Evolutionary conservation across 2,797 vertebrate species (phyloP).

Genomic region (Varecia variegata): DNA sequence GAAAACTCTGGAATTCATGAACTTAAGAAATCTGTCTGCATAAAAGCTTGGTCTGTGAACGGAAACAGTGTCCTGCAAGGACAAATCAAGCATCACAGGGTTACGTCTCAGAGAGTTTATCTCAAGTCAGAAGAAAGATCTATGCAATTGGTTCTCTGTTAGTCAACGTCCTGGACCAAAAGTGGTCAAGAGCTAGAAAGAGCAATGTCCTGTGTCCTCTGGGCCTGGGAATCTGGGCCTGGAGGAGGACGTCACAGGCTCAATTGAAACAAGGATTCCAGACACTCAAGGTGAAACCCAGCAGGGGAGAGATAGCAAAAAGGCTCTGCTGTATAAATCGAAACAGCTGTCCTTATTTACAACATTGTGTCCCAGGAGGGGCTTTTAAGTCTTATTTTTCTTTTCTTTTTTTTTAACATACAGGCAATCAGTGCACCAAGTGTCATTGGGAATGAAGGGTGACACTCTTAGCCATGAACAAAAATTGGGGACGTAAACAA

Average conservation of each 20-base stretch:
- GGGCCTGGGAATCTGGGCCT: background rate
- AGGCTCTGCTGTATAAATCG: background rate
- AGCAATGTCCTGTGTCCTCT: background rate
- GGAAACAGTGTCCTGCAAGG: slow-evolving; percentile 94
- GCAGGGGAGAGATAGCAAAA: background rate
- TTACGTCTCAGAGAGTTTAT: slow-evolving; percentile 15
- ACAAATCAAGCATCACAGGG: slow-evolving; percentile 53
- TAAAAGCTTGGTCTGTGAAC: slow-evolving; percentile 98
- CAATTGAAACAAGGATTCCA: background rate
- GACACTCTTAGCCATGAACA: background rate
- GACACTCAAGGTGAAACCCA: background rate
- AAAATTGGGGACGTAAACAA: background rate
- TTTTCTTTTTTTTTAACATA: background rate
- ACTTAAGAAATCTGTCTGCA: slow-evolving; percentile 97
- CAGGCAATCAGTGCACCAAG: background rate
- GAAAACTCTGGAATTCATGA: slow-evolving; percentile 97
- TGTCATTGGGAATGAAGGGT: background rate
- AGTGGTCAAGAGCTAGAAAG: background rate
- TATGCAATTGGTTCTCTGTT: background rate
- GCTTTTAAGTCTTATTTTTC: background rate
- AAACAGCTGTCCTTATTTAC: background rate
- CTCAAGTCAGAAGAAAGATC: background rate
- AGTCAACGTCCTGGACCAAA: background rate
- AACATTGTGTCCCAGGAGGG: background rate
- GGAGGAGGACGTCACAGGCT: background rate